phyloP scores from a whole-genome alignment of 2,797 vertebrate species.

The Scolopax rusticola region DNA sequence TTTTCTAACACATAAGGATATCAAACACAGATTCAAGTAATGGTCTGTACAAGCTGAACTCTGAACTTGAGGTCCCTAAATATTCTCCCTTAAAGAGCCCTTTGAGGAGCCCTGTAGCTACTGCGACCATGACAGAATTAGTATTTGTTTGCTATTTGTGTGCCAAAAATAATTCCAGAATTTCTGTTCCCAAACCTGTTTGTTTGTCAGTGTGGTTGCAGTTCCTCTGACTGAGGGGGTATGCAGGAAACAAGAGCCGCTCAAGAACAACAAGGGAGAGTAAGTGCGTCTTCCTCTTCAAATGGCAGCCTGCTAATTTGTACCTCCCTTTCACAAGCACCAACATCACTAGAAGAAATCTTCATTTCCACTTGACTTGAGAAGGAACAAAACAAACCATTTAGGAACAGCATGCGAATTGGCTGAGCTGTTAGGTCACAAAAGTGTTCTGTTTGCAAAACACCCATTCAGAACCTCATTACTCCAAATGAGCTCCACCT shows the following conservation, averaged over 20 bases:
- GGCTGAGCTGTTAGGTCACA: conserved; percentile 9
- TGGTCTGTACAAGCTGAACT: not conserved
- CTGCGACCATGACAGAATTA: not conserved
- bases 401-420: conserved; percentile 32
- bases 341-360: conserved; percentile 11
- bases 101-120: not conserved
- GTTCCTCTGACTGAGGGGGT: not conserved
- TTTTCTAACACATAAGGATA: not conserved
- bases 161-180: not conserved
- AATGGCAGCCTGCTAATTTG: not conserved
- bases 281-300: not conserved
- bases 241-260: not conserved
- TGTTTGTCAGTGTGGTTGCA: not conserved
- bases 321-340: not conserved
- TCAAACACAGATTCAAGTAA: not conserved
- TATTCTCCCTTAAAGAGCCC: not conserved
- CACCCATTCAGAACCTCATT: conserved; percentile 25
- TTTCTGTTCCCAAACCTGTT: not conserved
- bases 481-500: conserved; percentile 36
- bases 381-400: conserved; percentile 25
- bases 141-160: not conserved
- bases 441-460: conserved; percentile 16
- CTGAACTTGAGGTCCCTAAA: not conserved
- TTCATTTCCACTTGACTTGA: conserved; percentile 23
- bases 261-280: not conserved